Evolutionary conservation across 2,113 vertebrate genomes (phyloP).

Genomic region (Pituophis catenifer): DNA sequence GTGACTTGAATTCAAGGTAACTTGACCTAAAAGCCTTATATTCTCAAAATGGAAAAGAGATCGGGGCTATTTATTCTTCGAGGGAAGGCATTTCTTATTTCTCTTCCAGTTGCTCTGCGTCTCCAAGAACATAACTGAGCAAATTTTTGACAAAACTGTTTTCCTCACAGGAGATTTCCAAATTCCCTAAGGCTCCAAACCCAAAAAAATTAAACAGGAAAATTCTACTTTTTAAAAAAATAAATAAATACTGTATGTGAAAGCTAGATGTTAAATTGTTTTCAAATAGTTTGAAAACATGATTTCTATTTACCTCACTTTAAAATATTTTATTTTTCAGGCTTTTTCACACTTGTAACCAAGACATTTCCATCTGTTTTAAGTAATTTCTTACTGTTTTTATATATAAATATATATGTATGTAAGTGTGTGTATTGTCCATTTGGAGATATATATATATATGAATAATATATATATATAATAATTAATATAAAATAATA

Average conservation of each 20-base stretch:
- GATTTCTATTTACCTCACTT: slow-evolving; percentile 48
- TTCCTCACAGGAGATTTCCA: slow-evolving; percentile 32
- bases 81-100: neutral
- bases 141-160: slow-evolving; percentile 15
- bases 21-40: slow-evolving; percentile 56
- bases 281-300: slow-evolving; percentile 52
- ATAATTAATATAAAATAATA: no score
- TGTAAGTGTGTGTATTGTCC: no score
- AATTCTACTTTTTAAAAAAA: slow-evolving; percentile 31
- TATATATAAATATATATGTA: no score
- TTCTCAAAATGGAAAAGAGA: slow-evolving; percentile 55
- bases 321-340: slow-evolving; percentile 60
- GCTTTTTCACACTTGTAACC: slow-evolving; percentile 67
- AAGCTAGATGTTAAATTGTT: slow-evolving; percentile 46
- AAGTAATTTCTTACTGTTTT: slow-evolving; percentile 47
- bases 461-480: no score
- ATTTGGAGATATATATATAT: no score
- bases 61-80: neutral
- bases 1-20: slow-evolving; percentile 61
- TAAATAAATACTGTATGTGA: slow-evolving; percentile 34
- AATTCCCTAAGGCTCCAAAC: neutral
- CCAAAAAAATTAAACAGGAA: slow-evolving; percentile 29
- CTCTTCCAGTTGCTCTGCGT: neutral
- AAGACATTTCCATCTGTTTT: slow-evolving; percentile 69
- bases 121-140: neutral